These are phyloP conservation scores for Lepidostoma basale DNA, from an alignment of 1,140 invertebrate genomes.

Conservation along the genomic window DNA sequence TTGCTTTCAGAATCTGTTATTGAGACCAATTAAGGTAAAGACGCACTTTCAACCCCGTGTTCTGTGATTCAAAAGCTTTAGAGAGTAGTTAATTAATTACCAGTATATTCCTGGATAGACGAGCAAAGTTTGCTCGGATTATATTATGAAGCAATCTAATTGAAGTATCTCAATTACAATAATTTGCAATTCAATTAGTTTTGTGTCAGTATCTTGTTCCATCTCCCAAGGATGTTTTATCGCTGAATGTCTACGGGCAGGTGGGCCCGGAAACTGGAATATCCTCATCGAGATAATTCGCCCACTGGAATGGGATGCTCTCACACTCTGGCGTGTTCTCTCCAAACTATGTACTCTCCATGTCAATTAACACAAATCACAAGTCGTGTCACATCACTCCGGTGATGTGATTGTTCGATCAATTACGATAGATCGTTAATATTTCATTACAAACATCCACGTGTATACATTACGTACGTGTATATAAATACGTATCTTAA, in stretches of 20 bases:
- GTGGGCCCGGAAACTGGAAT: background rate
- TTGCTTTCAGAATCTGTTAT: too few species aligned
- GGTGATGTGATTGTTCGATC: slow-evolving; percentile 18
- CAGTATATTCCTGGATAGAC: too few species aligned
- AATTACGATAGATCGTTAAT: slow-evolving; percentile 21
- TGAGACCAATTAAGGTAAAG: too few species aligned
- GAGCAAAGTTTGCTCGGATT: too few species aligned
- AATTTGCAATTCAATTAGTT: too few species aligned
- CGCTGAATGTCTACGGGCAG: background rate
- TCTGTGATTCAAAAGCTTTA: too few species aligned
- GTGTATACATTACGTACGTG: background rate
- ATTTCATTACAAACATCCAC: background rate
- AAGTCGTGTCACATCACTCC: slow-evolving; percentile 23
- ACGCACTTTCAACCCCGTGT: too few species aligned
- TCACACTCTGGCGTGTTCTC: background rate
- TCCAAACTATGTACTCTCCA: slow-evolving; percentile 2
- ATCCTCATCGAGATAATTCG: slow-evolving; percentile 33
- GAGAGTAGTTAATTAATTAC: too few species aligned
- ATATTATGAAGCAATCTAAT: too few species aligned
- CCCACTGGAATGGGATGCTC: background rate
- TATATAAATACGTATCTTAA: too few species aligned
- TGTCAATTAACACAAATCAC: slow-evolving; percentile 18
- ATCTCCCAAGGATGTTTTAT: background rate
- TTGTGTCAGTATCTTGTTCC: background rate
- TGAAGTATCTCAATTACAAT: too few species aligned